These are phyloP conservation scores for Shargacucullia verbasci DNA, from an alignment of 2,888 invertebrate genomes.

Conservation along the genomic window DNA sequence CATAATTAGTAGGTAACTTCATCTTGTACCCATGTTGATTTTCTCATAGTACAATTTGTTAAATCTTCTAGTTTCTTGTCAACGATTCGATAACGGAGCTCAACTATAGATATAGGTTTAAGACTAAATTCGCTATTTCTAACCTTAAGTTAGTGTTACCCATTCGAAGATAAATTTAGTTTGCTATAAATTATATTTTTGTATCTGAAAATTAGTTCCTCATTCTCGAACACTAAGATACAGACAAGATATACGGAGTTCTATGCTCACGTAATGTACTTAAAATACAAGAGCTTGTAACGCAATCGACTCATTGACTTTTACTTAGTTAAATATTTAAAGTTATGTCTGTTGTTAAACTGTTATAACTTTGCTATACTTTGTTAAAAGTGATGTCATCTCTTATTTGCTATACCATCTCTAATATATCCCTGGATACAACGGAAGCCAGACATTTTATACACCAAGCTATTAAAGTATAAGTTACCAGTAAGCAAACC, in stretches of 20 bases:
- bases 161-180: slow-evolving; percentile 25
- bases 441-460: slow-evolving; percentile 37
- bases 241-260: slow-evolving; percentile 12
- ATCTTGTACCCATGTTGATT: slow-evolving; percentile 1
- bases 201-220: slow-evolving; percentile 26
- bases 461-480: slow-evolving; percentile 45
- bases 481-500: slow-evolving; percentile 53
- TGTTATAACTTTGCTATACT: slow-evolving; percentile 42
- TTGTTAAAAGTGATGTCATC: slow-evolving; percentile 23
- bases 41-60: neutral
- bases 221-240: slow-evolving; percentile 14
- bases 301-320: slow-evolving; percentile 18
- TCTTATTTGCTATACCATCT: slow-evolving; percentile 24
- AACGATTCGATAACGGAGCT: neutral
- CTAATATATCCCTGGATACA: slow-evolving; percentile 20
- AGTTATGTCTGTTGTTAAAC: slow-evolving; percentile 42
- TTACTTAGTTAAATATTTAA: slow-evolving; percentile 47
- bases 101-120: slow-evolving; percentile 54
- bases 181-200: slow-evolving; percentile 48
- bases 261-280: slow-evolving; percentile 21
- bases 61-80: slow-evolving; percentile 7
- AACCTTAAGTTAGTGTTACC: slow-evolving; percentile 13
- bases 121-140: slow-evolving; percentile 32
- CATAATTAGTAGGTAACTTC: neutral
- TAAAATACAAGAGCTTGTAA: neutral